These are phyloP conservation scores for Neotoxoptera formosana DNA, from an alignment of 1,140 invertebrate genomes.

Conservation along the genomic window DNA sequence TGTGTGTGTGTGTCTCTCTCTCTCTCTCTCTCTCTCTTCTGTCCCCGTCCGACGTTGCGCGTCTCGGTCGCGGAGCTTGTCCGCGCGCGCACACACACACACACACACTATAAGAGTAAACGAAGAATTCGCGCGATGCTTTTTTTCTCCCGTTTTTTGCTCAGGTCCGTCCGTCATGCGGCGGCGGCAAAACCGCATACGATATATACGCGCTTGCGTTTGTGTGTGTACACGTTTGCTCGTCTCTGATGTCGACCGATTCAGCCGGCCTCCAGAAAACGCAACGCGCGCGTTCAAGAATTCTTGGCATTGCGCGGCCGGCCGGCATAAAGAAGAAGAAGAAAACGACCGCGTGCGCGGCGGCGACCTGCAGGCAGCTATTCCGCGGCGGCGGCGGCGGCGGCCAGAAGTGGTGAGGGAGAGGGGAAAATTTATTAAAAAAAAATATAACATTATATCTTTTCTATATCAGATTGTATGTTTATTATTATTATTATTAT, in stretches of 20 bases:
- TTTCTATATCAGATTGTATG: background rate
- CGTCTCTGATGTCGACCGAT: slow-evolving; percentile 32
- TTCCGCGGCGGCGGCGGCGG: background rate
- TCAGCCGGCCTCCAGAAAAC: slow-evolving; percentile 30
- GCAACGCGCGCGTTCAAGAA: background rate
- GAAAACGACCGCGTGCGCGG: background rate
- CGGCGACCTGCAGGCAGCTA: slow-evolving; percentile 26
- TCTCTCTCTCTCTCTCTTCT: background rate
- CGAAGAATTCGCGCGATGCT: slow-evolving; percentile 36
- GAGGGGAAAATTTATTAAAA: background rate
- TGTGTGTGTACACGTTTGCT: background rate
- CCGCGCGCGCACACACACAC: background rate
- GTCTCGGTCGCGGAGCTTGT: background rate
- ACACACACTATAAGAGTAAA: background rate
- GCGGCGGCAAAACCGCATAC: background rate
- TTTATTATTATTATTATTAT: background rate
- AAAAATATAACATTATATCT: background rate
- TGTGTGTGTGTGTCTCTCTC: background rate
- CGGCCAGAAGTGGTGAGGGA: no score
- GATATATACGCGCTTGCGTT: background rate
- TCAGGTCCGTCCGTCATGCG: slow-evolving; percentile 30
- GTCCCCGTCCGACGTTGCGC: background rate
- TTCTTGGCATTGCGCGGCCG: slow-evolving; percentile 36
- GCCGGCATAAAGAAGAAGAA: background rate
- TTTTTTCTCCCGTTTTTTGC: slow-evolving; percentile 11